Conservation (phyloP, 2,797 vertebrate genomes). For the Squalus acanthias region DNA sequence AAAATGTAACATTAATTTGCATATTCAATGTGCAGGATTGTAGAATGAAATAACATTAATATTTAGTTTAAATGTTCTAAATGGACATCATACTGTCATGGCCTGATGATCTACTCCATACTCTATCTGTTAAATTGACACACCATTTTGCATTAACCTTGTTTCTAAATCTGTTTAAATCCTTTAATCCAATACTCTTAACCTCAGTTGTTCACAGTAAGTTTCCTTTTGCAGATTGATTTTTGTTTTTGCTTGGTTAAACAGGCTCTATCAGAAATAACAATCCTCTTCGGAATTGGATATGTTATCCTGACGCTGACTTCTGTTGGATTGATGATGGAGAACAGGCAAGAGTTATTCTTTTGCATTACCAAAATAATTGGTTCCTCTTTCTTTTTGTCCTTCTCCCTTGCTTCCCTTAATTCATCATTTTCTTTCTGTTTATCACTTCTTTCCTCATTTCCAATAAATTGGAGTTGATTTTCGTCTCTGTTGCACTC, state of each 20-base stretch:
- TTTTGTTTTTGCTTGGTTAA: conserved; percentile 45
- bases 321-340: conserved; percentile 73
- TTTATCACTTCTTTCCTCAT: not conserved
- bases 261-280: conserved; percentile 66
- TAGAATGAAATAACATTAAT: not conserved
- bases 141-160: not conserved
- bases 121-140: not conserved
- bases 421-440: not conserved
- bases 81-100: not conserved
- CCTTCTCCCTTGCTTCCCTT: not conserved
- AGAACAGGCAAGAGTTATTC: conserved; percentile 66
- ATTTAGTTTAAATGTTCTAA: not conserved
- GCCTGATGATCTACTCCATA: not conserved
- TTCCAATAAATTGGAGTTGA: not conserved
- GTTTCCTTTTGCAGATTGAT: not conserved
- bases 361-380: not conserved
- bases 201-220: not conserved
- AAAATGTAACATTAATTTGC: not conserved
- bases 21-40: not conserved
- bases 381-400: not conserved
- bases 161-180: not conserved
- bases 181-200: not conserved
- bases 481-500: not conserved
- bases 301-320: conserved; percentile 79
- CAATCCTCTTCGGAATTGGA: conserved; percentile 62